Conservation (phyloP, 2,888 invertebrate genomes). For the Pyrrhia umbra region DNA sequence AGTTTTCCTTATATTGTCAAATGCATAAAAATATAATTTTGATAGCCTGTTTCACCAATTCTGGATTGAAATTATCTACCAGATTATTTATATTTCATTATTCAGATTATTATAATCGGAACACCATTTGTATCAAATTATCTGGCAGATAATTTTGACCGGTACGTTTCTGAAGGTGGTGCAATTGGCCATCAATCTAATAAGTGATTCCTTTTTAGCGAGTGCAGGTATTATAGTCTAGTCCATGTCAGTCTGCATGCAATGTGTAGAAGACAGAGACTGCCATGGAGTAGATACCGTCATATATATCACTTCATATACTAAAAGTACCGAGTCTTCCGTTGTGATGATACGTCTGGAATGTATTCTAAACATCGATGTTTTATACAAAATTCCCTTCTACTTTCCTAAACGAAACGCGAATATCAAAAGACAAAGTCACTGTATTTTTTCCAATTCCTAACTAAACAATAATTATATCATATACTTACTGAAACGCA, state of each 20-base stretch:
- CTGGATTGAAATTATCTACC: too few relatives aligned
- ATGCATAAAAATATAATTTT: too few relatives aligned
- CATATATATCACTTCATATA: conserved; percentile 26
- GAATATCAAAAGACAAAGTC: conserved; percentile 38
- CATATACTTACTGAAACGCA: conserved; percentile 56
- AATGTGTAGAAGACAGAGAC: conserved; percentile 22
- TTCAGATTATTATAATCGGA: too few relatives aligned
- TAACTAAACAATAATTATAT: conserved; percentile 54
- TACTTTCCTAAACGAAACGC: conserved; percentile 21
- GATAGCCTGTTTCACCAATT: too few relatives aligned
- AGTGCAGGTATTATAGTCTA: conserved; percentile 42
- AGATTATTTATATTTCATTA: too few relatives aligned
- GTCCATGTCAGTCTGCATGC: conserved; percentile 36
- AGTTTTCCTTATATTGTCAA: too few relatives aligned
- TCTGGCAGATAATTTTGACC: too few relatives aligned
- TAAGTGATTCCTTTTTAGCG: conserved; percentile 18
- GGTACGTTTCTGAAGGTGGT: too few relatives aligned
- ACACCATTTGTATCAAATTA: too few relatives aligned
- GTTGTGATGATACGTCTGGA: conserved; percentile 62
- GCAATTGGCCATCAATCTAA: too few relatives aligned
- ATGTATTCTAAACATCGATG: conserved; percentile 59
- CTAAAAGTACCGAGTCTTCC: conserved; percentile 29
- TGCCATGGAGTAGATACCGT: conserved; percentile 28
- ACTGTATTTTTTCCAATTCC: conserved; percentile 45
- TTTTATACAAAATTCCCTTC: conserved; percentile 35